These are phyloP conservation scores for Zaprionus ghesquierei DNA, from an alignment of 1,140 invertebrate species.

Conservation along the genomic window DNA sequence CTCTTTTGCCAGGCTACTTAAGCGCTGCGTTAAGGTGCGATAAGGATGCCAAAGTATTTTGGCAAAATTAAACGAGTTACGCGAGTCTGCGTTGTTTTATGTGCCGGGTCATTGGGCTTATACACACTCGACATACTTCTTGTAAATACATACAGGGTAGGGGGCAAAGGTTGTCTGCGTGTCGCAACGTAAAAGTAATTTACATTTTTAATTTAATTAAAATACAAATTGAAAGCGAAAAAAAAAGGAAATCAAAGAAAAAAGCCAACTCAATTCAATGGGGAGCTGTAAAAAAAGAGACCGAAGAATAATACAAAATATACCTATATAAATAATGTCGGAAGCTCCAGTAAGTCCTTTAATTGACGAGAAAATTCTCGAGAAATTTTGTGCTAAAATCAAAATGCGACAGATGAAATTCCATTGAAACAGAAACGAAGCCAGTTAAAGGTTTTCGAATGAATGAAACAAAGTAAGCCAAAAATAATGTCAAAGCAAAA, in stretches of 20 bases:
- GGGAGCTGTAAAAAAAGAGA: constrained; percentile 16
- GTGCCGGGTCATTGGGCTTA: constrained; percentile 40
- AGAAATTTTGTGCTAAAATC: not conserved
- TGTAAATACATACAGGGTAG: not conserved
- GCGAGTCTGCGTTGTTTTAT: constrained; percentile 39
- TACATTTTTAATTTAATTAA: constrained; percentile 62
- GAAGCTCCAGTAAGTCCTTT: constrained; percentile 11
- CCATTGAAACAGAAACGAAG: not conserved
- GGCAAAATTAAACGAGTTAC: constrained; percentile 59
- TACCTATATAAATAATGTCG: not conserved
- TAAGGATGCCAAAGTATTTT: constrained; percentile 69
- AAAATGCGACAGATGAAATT: no score
- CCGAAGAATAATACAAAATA: not conserved
- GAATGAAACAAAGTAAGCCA: not conserved
- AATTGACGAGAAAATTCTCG: constrained; percentile 24
- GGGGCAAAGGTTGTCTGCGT: not conserved
- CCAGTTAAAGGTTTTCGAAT: not conserved
- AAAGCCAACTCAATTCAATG: constrained; percentile 26
- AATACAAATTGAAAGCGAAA: constrained; percentile 52
- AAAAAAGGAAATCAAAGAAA: constrained; percentile 27
- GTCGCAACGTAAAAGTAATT: constrained; percentile 40
- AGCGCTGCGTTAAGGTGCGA: constrained; percentile 67
- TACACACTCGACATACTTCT: constrained; percentile 8
- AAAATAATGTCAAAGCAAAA: not conserved
- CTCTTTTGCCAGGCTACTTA: constrained; percentile 62